phyloP scores from a whole-genome alignment of 2,888 invertebrate genomes.

The Ophion slaviceki region DNA sequence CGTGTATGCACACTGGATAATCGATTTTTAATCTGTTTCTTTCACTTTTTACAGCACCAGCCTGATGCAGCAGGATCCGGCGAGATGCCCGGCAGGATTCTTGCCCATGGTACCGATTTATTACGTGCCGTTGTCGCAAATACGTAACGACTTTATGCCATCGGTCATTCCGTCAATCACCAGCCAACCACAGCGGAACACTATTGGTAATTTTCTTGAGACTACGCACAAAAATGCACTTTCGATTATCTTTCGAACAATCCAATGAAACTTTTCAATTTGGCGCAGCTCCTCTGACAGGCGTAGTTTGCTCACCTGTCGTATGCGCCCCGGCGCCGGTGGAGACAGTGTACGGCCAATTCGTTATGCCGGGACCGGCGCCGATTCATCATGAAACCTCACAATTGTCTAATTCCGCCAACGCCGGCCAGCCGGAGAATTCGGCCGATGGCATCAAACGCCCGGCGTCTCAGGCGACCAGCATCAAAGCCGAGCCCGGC shows the following conservation, averaged over 20 bases:
- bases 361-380: slow-evolving; percentile 80
- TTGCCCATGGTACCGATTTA: slow-evolving; percentile 83
- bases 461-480: slow-evolving; percentile 85
- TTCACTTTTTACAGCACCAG: slow-evolving; percentile 68
- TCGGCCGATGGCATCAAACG: slow-evolving; percentile 72
- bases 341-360: slow-evolving; percentile 87
- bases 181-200: slow-evolving; percentile 59
- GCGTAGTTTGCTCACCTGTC: slow-evolving; percentile 86
- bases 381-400: slow-evolving; percentile 61
- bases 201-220: slow-evolving; percentile 70
- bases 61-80: slow-evolving; percentile 65
- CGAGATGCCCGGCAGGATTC: slow-evolving; percentile 82
- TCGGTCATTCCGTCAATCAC: slow-evolving; percentile 73
- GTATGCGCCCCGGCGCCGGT: slow-evolving; percentile 72
- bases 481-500: slow-evolving; percentile 86
- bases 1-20: too few species aligned
- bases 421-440: slow-evolving; percentile 47
- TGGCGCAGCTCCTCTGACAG: slow-evolving; percentile 84
- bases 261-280: slow-evolving; percentile 86
- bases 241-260: not conserved
- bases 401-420: slow-evolving; percentile 32
- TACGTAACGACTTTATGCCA: slow-evolving; percentile 70
- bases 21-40: too few species aligned
- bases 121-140: slow-evolving; percentile 85
- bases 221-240: not conserved